Conservation (phyloP, 2,797 vertebrate species). For the Pipistrellus pipistrellus region DNA sequence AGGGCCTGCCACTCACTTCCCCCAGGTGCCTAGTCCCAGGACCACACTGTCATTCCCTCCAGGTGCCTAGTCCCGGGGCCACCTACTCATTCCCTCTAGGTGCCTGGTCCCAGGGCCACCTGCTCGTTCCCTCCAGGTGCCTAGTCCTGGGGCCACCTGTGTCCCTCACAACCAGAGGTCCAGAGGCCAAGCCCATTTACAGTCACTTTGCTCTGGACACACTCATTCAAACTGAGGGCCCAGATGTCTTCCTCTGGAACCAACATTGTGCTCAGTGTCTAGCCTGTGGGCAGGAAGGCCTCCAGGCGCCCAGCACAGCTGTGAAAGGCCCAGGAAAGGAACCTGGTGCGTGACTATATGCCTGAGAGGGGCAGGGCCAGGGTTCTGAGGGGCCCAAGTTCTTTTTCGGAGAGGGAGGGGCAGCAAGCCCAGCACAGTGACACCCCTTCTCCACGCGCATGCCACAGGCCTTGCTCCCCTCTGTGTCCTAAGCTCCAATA, state of each 20-base stretch:
- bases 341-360: fast-evolving
- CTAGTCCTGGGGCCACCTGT: too few relatives aligned
- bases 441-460: fast-evolving
- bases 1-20: fast-evolving
- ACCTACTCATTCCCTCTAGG: too few relatives aligned
- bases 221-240: too few relatives aligned
- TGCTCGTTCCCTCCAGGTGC: too few relatives aligned
- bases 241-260: not conserved
- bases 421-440: not conserved
- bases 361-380: too few relatives aligned
- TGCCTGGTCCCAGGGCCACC: too few relatives aligned
- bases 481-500: not conserved
- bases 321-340: not conserved
- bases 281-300: not conserved
- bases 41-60: fast-evolving
- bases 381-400: fast-evolving
- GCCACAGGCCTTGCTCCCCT: fast-evolving
- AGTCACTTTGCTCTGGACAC: not conserved
- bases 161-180: not conserved
- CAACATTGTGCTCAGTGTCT: not conserved
- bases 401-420: too few relatives aligned
- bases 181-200: not conserved
- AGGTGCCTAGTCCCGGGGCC: too few relatives aligned
- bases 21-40: too few relatives aligned
- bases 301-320: not conserved